Evolutionary conservation across 2,797 vertebrate genomes (phyloP), one percentile per base, ranked within the genome.

Genomic region (Amphiprion clarkii): DNA sequence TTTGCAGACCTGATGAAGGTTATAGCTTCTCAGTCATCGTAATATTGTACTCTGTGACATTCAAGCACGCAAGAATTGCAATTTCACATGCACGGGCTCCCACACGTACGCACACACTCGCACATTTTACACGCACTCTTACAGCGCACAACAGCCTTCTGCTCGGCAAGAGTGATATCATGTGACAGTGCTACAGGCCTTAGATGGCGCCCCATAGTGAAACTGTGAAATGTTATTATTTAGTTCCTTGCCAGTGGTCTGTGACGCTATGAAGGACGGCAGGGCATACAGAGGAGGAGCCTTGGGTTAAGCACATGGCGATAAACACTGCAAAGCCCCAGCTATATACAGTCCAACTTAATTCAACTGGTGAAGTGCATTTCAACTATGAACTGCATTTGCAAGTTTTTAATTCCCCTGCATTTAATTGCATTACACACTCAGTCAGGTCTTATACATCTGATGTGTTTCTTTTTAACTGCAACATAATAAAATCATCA

Each of bases 201-300:
- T 57, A 88, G 90, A 88, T 65, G 77, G 89, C 42, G 69, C 83
- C 89, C 82, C 79, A 72, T 79, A 75, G 87, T 79, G 89, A 90
- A 92, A 94, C 92, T 94, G 93, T 94, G 93, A 94, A 95, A 94
- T 91, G 88, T 88, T 89, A 92, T 95, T 94, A 91, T 93, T 94
- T 90, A 89, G 89, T 90, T 93, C 88, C 87, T 91, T 80, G 82
- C 87, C 89, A 88, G 83, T 89, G 88, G 90, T 84, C 85, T 91
- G 88, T 90, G 87, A 92, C 72, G 69, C 74, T 68, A 68, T 91
- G 92, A 92, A 92, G 92, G 91, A 92, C 89, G 48, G 76, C 60
- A 39, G 88, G 89, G 79, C 84, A 78, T 27, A 66, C 42, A 23
- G 74, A 79, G 81, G 87, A 84, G 79, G 79, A 79, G 86, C 80